Evolutionary conservation across 2,888 invertebrate species (phyloP).

Genomic region (Pachydiplax longipennis): DNA sequence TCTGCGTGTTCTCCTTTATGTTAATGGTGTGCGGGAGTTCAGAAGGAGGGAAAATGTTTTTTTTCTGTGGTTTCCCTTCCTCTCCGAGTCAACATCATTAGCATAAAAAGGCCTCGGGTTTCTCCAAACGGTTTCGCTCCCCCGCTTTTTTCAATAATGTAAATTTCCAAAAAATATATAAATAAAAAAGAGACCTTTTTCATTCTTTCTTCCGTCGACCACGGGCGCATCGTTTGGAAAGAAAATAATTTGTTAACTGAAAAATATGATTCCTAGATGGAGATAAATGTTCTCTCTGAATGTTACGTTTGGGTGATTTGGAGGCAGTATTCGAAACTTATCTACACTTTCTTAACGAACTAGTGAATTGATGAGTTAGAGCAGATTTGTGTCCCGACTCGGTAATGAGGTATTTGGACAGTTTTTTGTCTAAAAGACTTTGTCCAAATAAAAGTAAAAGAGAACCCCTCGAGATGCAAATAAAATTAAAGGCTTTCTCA

Average conservation of each 20-base stretch:
- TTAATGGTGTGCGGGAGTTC: background rate
- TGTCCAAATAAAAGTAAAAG: too few species aligned
- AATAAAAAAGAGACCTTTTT: background rate
- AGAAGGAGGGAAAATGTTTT: background rate
- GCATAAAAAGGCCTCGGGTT: slow-evolving; percentile 26
- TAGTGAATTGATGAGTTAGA: too few species aligned
- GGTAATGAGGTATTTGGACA: too few species aligned
- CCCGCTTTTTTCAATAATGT: slow-evolving; percentile 2
- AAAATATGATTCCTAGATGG: background rate
- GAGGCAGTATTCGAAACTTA: too few species aligned
- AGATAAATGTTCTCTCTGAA: too few species aligned
- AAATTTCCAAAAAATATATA: slow-evolving; percentile 4
- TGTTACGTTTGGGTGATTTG: too few species aligned
- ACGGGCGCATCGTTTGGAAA: background rate
- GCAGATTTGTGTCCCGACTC: too few species aligned
- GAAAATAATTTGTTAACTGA: slow-evolving; percentile 3
- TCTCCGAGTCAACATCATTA: slow-evolving; percentile 34
- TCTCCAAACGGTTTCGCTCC: background rate
- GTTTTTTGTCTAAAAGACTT: too few species aligned
- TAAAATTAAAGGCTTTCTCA: too few species aligned
- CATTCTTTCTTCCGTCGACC: background rate
- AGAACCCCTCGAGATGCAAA: too few species aligned
- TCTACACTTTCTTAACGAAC: too few species aligned
- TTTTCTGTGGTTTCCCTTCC: background rate
- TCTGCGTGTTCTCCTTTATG: background rate